Base-by-base conservation (phyloP, 2,888 invertebrate species). In the Lasioglossum lativentre region DNA sequence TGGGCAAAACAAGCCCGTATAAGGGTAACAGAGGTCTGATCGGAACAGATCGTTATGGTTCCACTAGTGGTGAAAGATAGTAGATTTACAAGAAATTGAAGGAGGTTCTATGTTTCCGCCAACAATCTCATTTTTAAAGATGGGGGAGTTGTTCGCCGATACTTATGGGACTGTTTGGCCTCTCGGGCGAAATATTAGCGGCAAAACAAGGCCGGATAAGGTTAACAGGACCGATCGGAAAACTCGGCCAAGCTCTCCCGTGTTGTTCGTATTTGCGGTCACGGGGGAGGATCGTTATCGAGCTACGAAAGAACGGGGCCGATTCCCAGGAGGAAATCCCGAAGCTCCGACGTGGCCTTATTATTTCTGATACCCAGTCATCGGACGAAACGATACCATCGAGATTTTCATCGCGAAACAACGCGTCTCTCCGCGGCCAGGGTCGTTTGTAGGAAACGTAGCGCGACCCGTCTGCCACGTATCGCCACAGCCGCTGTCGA, bases 191-290 rank as follows among this genome's bases (percentile, higher is more conserved):
- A 68, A 68, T 68, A 81, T 85, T 80, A 81, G 71, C 74, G 40
- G 34, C 38, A 66, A 38, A 75, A 71, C 38, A 34, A 52, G 27
- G 59, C 63, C 23, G 72, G 81, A 86, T 88, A 80, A 88, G 85
- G 88, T 89, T 86, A 84, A 78, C 86, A 78, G 88, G 84, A 74
- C 85, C 79, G 79, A 86, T 78, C 74, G 74, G 79, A 78, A 88
- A 91, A 91, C 84, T 90, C 90, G 91, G 86, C 87, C 91, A 90
- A 90, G 87, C 86, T 76, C 80, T 83, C 42, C 78, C 71, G 63
- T 47, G 86, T 70, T 80, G 80, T 88, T 86, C 76, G 86, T 72
- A 77, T 88, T 78, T 84, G 76, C 75, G 84, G 83, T 80, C 84
- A 75, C 78, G n/a, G 30, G 75, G 80, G 79, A 83, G 82, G 79